Percentiles rank a stretch among this genome's conserved stretches.
Evolutionary conservation across 2,113 vertebrate species (phyloP).

Genomic region (Cinclus mexicanus): DNA sequence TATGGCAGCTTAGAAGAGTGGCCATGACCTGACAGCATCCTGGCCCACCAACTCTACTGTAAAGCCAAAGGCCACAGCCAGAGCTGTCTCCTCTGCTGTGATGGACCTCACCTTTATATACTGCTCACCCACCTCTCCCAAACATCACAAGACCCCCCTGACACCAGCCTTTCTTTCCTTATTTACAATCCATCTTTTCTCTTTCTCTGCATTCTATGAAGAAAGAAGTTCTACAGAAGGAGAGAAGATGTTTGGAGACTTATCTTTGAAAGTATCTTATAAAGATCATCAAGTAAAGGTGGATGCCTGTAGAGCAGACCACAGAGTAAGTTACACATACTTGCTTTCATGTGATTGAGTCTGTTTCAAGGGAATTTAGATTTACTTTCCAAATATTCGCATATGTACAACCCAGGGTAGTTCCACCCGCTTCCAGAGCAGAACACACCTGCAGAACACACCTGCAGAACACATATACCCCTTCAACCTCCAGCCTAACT

Average conservation of each 20-base stretch:
- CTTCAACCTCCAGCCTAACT: neutral
- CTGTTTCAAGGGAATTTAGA: neutral
- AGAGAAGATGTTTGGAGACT: neutral
- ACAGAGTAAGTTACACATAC: neutral
- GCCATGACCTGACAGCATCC: neutral
- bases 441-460: neutral
- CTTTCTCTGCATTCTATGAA: neutral
- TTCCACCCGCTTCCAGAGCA: neutral
- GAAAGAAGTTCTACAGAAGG: neutral
- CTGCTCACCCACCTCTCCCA: neutral
- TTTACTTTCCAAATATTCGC: neutral
- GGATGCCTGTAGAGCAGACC: neutral
- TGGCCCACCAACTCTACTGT: neutral
- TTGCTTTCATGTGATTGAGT: neutral
- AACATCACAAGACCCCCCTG: neutral
- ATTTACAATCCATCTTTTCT: neutral
- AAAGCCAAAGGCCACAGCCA: neutral
- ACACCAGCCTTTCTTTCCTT: neutral
- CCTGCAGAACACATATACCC: neutral
- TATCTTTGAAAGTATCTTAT: neutral
- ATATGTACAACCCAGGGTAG: neutral
- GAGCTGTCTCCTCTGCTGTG: neutral
- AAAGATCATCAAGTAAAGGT: neutral
- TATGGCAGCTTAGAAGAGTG: neutral
- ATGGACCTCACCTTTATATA: neutral